Base-by-base conservation (phyloP, 2,113 vertebrate genomes). In the Gopherus evgoodei region DNA sequence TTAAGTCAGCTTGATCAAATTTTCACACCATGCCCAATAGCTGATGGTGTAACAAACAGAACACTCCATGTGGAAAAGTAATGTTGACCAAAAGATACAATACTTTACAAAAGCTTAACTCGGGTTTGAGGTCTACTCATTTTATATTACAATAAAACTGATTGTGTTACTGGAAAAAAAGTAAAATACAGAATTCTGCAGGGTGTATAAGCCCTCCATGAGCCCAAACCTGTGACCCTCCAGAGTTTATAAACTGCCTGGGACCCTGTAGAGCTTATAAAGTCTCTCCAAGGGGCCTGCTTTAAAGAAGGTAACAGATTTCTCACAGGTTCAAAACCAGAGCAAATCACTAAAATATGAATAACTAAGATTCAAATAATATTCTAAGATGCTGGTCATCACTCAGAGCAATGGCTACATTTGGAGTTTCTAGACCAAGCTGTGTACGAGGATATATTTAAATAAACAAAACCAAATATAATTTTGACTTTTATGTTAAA, bases 381-480 rank as follows among this genome's bases (percentile, higher is more conserved):
- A 90, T 29, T 90, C 87, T 88, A 3, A 89, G 17, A 44, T 88
- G 90, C 86, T 54, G 38, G 2, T 76, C 11, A 4, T 90, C 83
- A 31, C 5, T 80, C 57, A 93, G 93, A 65, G 84, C 93, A 81
- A 14, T 86, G 50, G 3, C 84, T 87, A 52, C 27, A 79, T 42
- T 82, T 52, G 75, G 82, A 93, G 62, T 95, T 76, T 44, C 42
- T 44, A 76, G 72, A 27, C 88, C 95, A 62, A 6, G 0, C 38
- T 65, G 87, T 92, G 21, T 59, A 84, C 83, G 57, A 87, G 86
- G 91, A 79, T 53, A 92, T 19, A 87, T 92, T 92, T 87, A 75
- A 57, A 92, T 65, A 96, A 94, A 88, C 1, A 93, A 94, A 97
- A 94, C 83, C 95, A n/a, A 93, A 56, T 44, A 86, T 78, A 84